Base-by-base conservation (phyloP, 30 jellyfish, hydroid and myxozoan species). In the Aurelia aurita region DNA sequence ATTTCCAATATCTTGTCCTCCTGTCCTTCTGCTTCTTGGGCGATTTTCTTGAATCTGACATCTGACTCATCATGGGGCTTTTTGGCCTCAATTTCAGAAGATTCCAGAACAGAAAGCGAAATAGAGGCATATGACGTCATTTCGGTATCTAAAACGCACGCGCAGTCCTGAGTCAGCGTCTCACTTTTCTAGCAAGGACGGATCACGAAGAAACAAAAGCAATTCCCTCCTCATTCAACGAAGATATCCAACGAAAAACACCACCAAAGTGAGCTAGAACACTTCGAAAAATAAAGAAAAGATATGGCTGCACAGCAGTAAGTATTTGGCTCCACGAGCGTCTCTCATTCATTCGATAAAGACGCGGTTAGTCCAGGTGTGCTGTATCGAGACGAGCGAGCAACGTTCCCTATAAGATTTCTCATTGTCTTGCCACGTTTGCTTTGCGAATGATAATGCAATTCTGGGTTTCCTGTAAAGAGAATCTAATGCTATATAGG, bases 221-320 rank as follows among this genome's bases (percentile, higher is more conserved):
- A n/a, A 23, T 34, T 45, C 53, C 20, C 54, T 15, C 27, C 86
- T 39, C 51, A 39, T 39, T 39, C 51, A 39, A 39, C 51, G 51
- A 39, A 39, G 51, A 39, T 39, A 39, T 39, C 51, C 51, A 15
- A 39, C 51, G 29, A 22, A 22, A 55, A n/a, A 22, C 19, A 16
- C 31, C 14, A 22, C 11, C 9, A 22, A 55, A 55, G 67, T 27
- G 23, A 23, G 43, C 31, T 63, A 16, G 21, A 63, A 63, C 9
- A 22, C 51, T 22, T 39, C 55, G 18, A 19, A 20, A 22, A 23
- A 66, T 32, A 53, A 51, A 1, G 32, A 9, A 32, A 59, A 26
- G 51, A 55, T 39, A 81, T 81, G 91, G 91, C 91, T 14, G 15
- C 84, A 28, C 91, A 81, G 57, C 91, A 81, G 91, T 81, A 69